Evolutionary conservation across 2,797 vertebrate genomes (phyloP).

Genomic region (Myiotriccus ornatus): DNA sequence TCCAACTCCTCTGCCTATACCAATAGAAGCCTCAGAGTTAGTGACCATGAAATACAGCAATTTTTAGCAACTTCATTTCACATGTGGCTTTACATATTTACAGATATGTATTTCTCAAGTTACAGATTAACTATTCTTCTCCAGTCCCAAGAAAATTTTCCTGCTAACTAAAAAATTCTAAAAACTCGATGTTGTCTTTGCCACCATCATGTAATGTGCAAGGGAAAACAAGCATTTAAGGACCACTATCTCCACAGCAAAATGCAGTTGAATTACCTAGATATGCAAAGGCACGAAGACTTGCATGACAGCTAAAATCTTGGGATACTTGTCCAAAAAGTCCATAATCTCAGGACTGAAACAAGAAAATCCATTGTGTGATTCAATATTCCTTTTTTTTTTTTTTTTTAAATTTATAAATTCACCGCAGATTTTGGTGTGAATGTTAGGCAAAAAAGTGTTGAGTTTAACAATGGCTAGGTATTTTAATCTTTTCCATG

Average conservation of each 20-base stretch:
- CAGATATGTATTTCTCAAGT: neutral
- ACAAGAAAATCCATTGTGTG: neutral
- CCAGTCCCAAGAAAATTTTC: neutral
- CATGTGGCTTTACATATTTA: neutral
- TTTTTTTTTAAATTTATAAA: neutral
- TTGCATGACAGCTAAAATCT: neutral
- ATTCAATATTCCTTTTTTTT: neutral
- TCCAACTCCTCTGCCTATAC: neutral
- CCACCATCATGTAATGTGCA: neutral
- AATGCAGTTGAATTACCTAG: accelerated
- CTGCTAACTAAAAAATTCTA: neutral
- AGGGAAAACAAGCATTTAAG: neutral
- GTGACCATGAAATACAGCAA: neutral
- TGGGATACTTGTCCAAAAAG: neutral
- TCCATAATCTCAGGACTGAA: neutral
- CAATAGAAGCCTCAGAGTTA: neutral
- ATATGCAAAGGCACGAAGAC: neutral
- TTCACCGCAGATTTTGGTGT: neutral
- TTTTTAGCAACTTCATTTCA: neutral
- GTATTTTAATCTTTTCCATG: neutral
- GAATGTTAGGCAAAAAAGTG: neutral
- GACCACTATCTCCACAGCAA: neutral
- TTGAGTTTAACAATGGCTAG: neutral
- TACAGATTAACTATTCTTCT: neutral
- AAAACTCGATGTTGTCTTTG: neutral